Conservation (phyloP, 53 echinoderm and acorn worm species). For the Echinarachnius parma region DNA sequence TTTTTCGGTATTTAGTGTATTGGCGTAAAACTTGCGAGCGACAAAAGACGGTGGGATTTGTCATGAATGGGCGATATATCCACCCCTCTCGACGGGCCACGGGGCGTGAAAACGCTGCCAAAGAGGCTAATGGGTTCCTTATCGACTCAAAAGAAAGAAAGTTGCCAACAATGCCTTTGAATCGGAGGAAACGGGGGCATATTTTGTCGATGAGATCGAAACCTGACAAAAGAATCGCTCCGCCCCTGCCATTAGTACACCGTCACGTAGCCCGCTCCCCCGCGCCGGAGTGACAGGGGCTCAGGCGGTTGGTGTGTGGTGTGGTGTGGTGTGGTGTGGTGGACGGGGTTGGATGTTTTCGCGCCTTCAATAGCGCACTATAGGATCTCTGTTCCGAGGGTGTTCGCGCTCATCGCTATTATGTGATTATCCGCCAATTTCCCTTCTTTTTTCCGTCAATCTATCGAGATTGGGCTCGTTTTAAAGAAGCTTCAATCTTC, state of each 20-base stretch:
- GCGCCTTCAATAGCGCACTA: too few relatives aligned
- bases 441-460: background rate
- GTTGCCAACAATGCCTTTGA: conserved; percentile 33
- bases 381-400: too few relatives aligned
- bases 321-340: background rate
- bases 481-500: conserved; percentile 16
- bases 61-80: conserved; percentile 35
- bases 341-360: too few relatives aligned
- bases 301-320: background rate
- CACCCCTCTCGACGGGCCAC: conserved; percentile 21
- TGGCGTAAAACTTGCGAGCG: conserved; percentile 18
- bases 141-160: conserved; percentile 35
- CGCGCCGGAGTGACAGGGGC: background rate
- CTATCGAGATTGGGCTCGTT: conserved; percentile 33
- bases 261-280: background rate
- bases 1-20: conserved; percentile 39
- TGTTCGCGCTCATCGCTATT: conserved; percentile 1
- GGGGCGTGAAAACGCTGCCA: conserved; percentile 44
- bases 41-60: conserved; percentile 24
- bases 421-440: conserved; percentile 34
- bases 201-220: conserved; percentile 6
- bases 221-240: conserved; percentile 32
- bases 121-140: conserved; percentile 39
- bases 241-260: conserved; percentile 35
- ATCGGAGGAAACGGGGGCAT: conserved; percentile 29